Conservation (phyloP, 1,140 invertebrate species). For the Ceratoteleas bidentatus region DNA sequence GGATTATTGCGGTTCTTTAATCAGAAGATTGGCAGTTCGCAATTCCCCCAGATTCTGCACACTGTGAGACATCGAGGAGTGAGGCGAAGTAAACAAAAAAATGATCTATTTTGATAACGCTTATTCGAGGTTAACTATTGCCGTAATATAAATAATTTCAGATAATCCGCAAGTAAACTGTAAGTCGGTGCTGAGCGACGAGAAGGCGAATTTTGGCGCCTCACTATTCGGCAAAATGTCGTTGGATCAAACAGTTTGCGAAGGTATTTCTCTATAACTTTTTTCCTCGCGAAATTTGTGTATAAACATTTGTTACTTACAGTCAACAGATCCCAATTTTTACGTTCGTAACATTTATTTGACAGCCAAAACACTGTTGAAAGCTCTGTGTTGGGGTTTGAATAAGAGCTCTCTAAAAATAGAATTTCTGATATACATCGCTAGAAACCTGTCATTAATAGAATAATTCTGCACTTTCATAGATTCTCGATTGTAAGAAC, state of each 20-base stretch:
- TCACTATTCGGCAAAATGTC: constrained; percentile 82
- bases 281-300: constrained; percentile 8
- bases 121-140: constrained; percentile 26
- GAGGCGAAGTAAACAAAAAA: constrained; percentile 29
- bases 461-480: no score
- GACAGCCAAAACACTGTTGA: no score
- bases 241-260: constrained; percentile 88
- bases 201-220: not conserved
- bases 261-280: constrained; percentile 82
- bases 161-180: not conserved
- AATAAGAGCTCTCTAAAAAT: no score
- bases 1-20: no score
- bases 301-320: constrained; percentile 4
- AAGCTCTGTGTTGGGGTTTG: no score
- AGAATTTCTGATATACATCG: no score
- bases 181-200: not conserved
- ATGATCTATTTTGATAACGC: constrained; percentile 31
- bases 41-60: not conserved
- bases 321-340: not conserved
- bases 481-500: no score
- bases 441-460: no score
- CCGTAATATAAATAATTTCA: constrained; percentile 21
- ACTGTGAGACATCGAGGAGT: not conserved
- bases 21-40: not conserved
- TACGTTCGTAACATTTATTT: not conserved